Conservation (phyloP, 1,140 invertebrate species). For the Chionoecetes opilio region DNA sequence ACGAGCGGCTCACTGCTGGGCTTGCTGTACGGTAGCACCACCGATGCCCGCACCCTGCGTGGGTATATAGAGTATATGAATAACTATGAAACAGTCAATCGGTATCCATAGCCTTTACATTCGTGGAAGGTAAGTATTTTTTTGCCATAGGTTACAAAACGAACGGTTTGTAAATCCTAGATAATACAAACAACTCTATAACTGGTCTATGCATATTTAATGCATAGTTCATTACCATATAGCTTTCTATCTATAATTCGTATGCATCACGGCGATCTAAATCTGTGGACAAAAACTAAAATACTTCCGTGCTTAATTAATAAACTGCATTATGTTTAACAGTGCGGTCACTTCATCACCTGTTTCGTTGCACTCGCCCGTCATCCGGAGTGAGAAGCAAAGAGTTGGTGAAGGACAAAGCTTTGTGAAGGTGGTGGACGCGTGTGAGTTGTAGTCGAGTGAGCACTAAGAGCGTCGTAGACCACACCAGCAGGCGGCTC, state of each 20-base stretch:
- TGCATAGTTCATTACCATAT: too few relatives aligned
- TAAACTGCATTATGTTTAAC: background rate
- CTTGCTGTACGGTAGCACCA: conserved; percentile 34
- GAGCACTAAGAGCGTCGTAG: background rate
- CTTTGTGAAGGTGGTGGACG: background rate
- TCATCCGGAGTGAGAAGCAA: conserved; percentile 38
- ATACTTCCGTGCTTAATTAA: too few relatives aligned
- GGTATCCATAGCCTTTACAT: background rate
- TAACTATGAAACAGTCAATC: background rate
- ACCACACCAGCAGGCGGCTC: conserved; percentile 48
- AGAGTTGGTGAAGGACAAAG: conserved; percentile 49
- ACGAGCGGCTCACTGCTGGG: background rate
- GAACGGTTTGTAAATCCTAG: too few relatives aligned
- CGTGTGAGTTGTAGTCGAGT: background rate
- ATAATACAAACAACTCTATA: too few relatives aligned
- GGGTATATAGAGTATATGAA: background rate
- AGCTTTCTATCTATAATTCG: too few relatives aligned
- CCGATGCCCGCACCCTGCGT: conserved; percentile 2
- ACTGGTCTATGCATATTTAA: too few relatives aligned
- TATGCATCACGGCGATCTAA: too few relatives aligned
- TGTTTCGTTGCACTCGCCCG: background rate
- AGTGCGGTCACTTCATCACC: background rate
- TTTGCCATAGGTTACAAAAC: too few relatives aligned
- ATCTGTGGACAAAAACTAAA: too few relatives aligned
- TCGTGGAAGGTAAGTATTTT: too few relatives aligned